These are phyloP conservation scores for Magallana angulata DNA, from an alignment of 1,140 invertebrate species.

Conservation along the genomic window DNA sequence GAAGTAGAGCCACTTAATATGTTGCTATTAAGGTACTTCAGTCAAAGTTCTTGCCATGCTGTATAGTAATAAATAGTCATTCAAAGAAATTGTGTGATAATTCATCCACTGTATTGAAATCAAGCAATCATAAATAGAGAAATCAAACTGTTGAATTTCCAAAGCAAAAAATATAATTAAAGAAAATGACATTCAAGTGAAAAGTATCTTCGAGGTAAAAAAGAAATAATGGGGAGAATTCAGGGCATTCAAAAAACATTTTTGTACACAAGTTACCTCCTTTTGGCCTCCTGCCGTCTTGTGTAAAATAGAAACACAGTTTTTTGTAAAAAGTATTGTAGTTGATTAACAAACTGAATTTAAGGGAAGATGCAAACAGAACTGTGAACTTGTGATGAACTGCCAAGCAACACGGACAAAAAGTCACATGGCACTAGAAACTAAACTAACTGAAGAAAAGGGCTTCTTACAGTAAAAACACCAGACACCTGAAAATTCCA, in stretches of 20 bases:
- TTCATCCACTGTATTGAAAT: neutral
- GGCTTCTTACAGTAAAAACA: conserved; percentile 45
- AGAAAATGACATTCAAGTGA: neutral
- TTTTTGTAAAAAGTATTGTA: neutral
- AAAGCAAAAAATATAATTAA: neutral
- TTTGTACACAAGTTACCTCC: conserved; percentile 17
- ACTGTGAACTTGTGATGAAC: neutral
- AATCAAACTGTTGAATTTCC: neutral
- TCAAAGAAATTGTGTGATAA: neutral
- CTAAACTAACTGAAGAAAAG: neutral
- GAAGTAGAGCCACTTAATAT: too few species aligned
- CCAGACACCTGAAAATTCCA: conserved; percentile 57
- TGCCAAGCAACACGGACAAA: neutral
- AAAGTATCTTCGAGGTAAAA: neutral
- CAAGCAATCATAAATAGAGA: neutral
- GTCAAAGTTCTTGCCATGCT: too few species aligned
- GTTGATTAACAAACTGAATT: neutral
- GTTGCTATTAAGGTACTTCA: too few species aligned
- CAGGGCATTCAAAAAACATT: neutral
- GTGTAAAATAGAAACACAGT: conserved; percentile 3
- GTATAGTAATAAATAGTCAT: neutral
- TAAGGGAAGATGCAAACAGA: neutral
- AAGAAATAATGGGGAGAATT: neutral
- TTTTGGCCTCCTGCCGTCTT: neutral
- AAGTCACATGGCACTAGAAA: conserved; percentile 16